Percentiles rank a stretch among this genome's conserved stretches.
Evolutionary conservation across 2,113 vertebrate species (phyloP).

Genomic region (Gopherus evgoodei): DNA sequence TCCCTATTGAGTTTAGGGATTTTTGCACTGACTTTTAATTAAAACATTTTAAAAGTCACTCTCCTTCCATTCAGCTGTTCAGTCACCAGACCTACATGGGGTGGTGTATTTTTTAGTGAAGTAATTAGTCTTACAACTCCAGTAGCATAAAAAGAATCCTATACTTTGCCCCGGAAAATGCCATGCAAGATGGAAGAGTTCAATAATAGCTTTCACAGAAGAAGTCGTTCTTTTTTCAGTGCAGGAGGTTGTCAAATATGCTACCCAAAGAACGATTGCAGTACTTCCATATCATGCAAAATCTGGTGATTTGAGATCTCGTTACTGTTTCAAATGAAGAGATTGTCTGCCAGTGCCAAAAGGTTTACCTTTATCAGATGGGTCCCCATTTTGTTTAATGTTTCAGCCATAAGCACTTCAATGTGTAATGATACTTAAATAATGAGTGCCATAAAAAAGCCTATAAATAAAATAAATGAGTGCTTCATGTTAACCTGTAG

Average conservation of each 20-base stretch:
- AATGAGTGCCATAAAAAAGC: not conserved
- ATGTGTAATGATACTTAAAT: not conserved
- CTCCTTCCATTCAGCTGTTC: not conserved
- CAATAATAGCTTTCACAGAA: not conserved
- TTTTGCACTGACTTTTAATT: not conserved
- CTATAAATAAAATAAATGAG: not conserved
- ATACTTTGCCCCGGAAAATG: not conserved
- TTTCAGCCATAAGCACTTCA: not conserved
- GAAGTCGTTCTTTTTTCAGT: not conserved
- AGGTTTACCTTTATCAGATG: not conserved
- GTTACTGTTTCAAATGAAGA: not conserved
- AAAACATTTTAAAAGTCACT: constrained; percentile 9
- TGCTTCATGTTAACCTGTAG: not conserved
- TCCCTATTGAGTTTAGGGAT: not conserved
- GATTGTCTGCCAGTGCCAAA: not conserved
- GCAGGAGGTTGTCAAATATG: not conserved
- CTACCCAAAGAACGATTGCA: not conserved
- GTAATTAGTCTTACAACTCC: not conserved
- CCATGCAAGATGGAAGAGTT: not conserved
- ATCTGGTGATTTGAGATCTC: not conserved
- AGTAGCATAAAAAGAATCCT: not conserved
- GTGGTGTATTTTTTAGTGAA: not conserved
- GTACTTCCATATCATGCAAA: not conserved
- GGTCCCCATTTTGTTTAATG: fast-evolving
- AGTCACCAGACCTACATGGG: not conserved